Base-by-base conservation (phyloP, 2,113 vertebrate genomes). In the Platysteira castanea region DNA sequence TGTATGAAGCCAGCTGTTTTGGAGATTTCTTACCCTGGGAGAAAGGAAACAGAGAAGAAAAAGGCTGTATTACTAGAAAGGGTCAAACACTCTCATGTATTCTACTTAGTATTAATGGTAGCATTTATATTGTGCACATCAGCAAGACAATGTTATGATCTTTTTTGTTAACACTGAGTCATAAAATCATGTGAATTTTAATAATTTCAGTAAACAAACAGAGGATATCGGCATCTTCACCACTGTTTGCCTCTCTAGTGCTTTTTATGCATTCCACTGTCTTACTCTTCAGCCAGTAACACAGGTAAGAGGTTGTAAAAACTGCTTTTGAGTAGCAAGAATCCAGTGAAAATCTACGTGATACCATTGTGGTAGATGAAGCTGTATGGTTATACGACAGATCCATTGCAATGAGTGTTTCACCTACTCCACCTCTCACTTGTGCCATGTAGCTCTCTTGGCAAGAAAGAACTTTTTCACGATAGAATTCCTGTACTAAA, bases 1-100 rank as follows among this genome's bases (percentile, higher is more conserved):
- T 95, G 77, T 98, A 98, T 88, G 97, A 97, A 97, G 97, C 98
- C 98, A 98, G 96, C 91, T 98, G 97, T 98, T 98, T 98, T 97
- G 97, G 94, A 98, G 97, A 97, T 98, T 97, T 98, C 98, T 98
- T 98, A 97, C 98, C 96, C 98, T 98, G 63, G 35, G 57, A 96
- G 84, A 96, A 89, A 35, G n/a, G 65, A 53, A 96, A 94, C 13
- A 81, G 41, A 50, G 42, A 96, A 80, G 28, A 69, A 79, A 89
- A 52, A 52, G 57, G 19, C 10, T 54, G 9, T 42, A 39, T 92
- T 85, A 90, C 6, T 67, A 44, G 28, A 70, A 56, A 71, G 11
- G 39, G 26, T 44, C 18, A 63, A 88, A 79, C 7, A 60, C 24
- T 41, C 33, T 16, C 7, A 14, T 26, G 24, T 54, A 7, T 22